Evolutionary conservation across 2,113 vertebrate genomes (phyloP).

Genomic region (Climacteris rufus): DNA sequence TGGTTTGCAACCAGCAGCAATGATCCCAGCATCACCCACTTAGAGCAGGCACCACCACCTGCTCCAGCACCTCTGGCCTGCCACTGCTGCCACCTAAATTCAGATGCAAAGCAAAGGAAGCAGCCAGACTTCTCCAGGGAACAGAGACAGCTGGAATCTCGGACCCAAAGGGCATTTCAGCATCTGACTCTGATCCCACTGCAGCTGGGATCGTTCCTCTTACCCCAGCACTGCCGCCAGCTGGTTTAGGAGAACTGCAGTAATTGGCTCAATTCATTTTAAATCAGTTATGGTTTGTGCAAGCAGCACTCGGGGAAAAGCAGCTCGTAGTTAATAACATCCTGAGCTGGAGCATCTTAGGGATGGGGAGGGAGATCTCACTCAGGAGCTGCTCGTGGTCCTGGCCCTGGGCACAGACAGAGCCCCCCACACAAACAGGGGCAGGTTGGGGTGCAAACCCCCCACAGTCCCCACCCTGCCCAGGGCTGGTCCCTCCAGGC

Average conservation of each 20-base stretch:
- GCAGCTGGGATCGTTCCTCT: constrained; percentile 34
- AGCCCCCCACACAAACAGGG: not conserved
- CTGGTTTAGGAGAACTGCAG: not conserved
- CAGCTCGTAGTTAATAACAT: constrained; percentile 1
- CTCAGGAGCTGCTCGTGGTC: fast-evolving
- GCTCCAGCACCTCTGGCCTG: not conserved
- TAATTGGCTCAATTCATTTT: constrained; percentile 62
- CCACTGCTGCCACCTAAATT: not conserved
- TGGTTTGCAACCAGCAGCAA: not conserved
- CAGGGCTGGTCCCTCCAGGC: not conserved
- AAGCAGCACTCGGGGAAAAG: constrained; percentile 21
- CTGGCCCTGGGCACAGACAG: not conserved
- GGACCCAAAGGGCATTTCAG: not conserved
- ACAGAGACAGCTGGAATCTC: not conserved
- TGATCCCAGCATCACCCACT: not conserved
- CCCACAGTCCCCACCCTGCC: not conserved
- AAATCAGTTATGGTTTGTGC: constrained; percentile 37
- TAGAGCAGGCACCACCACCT: not conserved
- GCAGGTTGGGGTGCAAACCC: too few relatives aligned
- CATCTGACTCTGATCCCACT: not conserved
- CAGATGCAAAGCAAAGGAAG: not conserved
- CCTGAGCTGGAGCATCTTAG: not conserved
- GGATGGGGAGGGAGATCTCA: not conserved
- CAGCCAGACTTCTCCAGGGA: not conserved
- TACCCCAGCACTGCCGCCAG: not conserved